Evolutionary conservation across 2,888 invertebrate genomes (phyloP).

Genomic region (Pterostichus niger): DNA sequence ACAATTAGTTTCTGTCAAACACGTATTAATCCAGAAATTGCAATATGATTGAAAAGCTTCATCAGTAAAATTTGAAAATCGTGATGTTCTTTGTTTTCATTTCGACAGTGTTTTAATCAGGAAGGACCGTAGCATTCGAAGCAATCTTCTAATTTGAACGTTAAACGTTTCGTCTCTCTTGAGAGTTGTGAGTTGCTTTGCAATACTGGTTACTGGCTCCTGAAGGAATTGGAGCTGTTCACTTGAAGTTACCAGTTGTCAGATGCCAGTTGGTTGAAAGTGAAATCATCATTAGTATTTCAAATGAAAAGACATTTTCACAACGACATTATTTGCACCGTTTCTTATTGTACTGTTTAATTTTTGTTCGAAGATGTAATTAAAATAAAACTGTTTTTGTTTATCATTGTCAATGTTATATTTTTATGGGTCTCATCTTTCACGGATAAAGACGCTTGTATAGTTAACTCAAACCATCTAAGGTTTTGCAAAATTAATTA

Average conservation of each 20-base stretch:
- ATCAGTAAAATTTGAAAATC: conserved; percentile 37
- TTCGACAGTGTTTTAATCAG: conserved; percentile 48
- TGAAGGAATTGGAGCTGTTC: not conserved
- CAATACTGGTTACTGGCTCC: not conserved
- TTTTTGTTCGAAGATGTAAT: conserved; percentile 2
- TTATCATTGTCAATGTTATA: too few species aligned
- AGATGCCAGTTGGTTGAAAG: conserved; percentile 20
- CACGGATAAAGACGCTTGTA: too few species aligned
- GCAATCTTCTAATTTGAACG: conserved; percentile 54
- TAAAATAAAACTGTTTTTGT: too few species aligned
- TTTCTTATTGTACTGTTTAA: not conserved
- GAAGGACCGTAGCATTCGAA: conserved; percentile 16
- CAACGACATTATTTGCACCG: conserved; percentile 8
- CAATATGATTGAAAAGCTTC: conserved; percentile 15
- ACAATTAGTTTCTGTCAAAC: not conserved
- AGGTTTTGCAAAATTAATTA: too few species aligned
- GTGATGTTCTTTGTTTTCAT: conserved; percentile 43
- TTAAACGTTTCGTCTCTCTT: conserved; percentile 28
- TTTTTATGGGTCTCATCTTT: too few species aligned
- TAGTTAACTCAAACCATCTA: too few species aligned
- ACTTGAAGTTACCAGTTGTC: too few species aligned
- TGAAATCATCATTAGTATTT: conserved; percentile 43
- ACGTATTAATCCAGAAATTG: conserved; percentile 10
- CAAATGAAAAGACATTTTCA: conserved; percentile 38
- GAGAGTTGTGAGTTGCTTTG: conserved; percentile 17